phyloP scores from a whole-genome alignment of 2,888 invertebrate genomes.

The Pterobdella sp. region DNA sequence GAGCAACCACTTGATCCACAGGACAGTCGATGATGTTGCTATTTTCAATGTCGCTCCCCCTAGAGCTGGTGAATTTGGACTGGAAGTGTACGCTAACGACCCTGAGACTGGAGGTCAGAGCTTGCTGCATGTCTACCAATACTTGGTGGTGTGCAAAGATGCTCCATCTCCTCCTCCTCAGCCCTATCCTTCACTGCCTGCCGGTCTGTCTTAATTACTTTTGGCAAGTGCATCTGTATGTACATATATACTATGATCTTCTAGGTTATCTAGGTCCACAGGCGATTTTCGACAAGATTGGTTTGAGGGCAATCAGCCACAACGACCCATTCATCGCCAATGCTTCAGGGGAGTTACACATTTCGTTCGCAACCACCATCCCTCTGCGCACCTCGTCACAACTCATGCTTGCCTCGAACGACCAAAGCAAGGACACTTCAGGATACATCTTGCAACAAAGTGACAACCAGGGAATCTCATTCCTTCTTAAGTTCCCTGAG shows the following conservation, averaged over 20 bases:
- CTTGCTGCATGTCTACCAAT: constrained; percentile 49
- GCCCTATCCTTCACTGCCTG: constrained; percentile 47
- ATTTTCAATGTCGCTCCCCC: constrained; percentile 49
- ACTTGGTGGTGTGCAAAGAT: constrained; percentile 47
- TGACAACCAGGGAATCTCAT: constrained; percentile 41
- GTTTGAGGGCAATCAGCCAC: constrained; percentile 44
- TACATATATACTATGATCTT: constrained; percentile 18
- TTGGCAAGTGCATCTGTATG: neutral
- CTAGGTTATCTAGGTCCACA: constrained; percentile 50
- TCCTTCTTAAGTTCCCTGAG: constrained; percentile 42
- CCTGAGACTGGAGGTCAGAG: constrained; percentile 48
- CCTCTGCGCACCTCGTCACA: constrained; percentile 50
- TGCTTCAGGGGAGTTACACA: constrained; percentile 41
- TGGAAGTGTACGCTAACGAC: constrained; percentile 51
- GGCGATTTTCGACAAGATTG: constrained; percentile 47
- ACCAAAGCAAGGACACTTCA: constrained; percentile 43
- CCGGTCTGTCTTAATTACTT: constrained; percentile 5
- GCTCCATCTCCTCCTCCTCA: constrained; percentile 41
- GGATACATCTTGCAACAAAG: constrained; percentile 49
- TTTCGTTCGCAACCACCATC: constrained; percentile 41
- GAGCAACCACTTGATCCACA: constrained; percentile 47
- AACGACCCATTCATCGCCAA: constrained; percentile 48
- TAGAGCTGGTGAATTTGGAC: constrained; percentile 47
- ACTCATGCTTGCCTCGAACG: constrained; percentile 42
- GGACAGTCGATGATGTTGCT: constrained; percentile 47